phyloP scores from a whole-genome alignment of 2,888 invertebrate species.

The Laothoe populi region DNA sequence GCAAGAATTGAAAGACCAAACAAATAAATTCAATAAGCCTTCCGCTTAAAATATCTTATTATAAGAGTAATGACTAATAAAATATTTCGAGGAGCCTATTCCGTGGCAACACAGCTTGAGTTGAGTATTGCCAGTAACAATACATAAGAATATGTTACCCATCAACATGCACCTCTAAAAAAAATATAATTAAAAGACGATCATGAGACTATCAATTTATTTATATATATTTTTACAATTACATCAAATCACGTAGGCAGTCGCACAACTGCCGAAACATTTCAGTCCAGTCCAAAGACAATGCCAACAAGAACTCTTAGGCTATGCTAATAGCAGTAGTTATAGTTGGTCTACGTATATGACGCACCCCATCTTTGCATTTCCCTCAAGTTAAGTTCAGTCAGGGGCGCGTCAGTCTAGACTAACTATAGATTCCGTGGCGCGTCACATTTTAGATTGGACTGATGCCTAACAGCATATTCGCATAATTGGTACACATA shows the following conservation, averaged over 20 bases:
- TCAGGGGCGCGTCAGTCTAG: background rate
- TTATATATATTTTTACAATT: constrained; percentile 32
- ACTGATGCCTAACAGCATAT: constrained; percentile 1
- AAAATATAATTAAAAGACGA: constrained; percentile 39
- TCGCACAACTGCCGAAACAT: constrained; percentile 4
- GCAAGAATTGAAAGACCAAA: constrained; percentile 39
- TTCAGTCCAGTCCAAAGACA: constrained; percentile 7
- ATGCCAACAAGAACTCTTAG: background rate
- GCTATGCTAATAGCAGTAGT: background rate
- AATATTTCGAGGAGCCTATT: background rate
- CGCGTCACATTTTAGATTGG: background rate
- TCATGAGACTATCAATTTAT: constrained; percentile 39
- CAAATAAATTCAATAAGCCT: constrained; percentile 34
- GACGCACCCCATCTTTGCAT: background rate
- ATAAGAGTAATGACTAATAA: constrained; percentile 8
- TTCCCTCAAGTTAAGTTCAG: too few species aligned
- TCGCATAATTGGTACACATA: background rate
- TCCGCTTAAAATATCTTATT: constrained; percentile 15
- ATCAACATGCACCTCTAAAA: constrained; percentile 28
- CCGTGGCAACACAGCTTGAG: background rate
- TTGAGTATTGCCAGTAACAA: background rate
- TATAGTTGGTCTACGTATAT: background rate
- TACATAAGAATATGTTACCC: background rate
- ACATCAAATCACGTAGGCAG: constrained; percentile 17
- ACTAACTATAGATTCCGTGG: constrained; percentile 6